Evolutionary conservation across 1,140 invertebrate genomes (phyloP).

Genomic region (Leptinotarsa lineolata): DNA sequence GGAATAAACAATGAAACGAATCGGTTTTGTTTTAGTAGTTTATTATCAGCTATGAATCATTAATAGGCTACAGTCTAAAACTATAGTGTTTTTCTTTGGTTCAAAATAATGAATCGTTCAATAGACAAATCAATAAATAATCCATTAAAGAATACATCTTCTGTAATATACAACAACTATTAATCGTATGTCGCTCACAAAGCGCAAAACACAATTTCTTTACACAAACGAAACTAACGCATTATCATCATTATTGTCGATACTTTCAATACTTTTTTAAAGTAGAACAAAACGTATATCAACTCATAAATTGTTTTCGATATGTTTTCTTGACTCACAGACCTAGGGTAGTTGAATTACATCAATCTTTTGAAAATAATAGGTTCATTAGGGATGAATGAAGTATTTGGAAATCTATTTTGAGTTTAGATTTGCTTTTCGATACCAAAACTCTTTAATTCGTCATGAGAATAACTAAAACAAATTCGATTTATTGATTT

Average conservation of each 20-base stretch:
- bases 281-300: conserved; percentile 36
- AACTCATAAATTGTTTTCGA: conserved; percentile 42
- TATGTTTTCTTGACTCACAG: conserved; percentile 49
- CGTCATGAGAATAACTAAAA: no score
- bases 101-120: conserved; percentile 30
- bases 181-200: conserved; percentile 14
- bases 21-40: conserved; percentile 36
- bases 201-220: conserved; percentile 26
- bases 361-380: neutral
- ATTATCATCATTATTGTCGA: conserved; percentile 48
- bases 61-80: conserved; percentile 48
- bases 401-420: no score
- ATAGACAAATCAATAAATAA: conserved; percentile 40
- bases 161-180: conserved; percentile 40
- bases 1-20: conserved; percentile 12
- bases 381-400: no score
- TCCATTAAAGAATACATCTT: conserved; percentile 37
- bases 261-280: conserved; percentile 47
- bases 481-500: no score
- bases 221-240: conserved; percentile 43
- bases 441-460: no score
- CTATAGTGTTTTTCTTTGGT: conserved; percentile 46
- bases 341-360: conserved; percentile 18
- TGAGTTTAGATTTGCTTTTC: no score
- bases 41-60: conserved; percentile 44